Base-by-base conservation (phyloP, 2,888 invertebrate species). In the Leucozona laternaria region DNA sequence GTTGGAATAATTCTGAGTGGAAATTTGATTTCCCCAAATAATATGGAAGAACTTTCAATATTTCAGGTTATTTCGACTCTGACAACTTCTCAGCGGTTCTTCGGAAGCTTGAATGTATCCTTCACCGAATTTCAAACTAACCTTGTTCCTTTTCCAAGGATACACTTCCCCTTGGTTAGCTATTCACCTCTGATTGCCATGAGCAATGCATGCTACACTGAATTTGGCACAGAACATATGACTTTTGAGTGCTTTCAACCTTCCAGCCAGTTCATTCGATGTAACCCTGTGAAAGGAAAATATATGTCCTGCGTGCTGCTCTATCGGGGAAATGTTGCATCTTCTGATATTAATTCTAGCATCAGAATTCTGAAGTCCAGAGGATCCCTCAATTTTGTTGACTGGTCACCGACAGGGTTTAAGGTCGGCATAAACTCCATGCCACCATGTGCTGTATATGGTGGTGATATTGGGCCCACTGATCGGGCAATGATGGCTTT, bases 401-500 rank as follows among this genome's bases (percentile, higher is more conserved):
- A 95, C 81, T 96, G 96, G 96, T 95, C 95, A 90, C 96, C 96
- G 2, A 96, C 96, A 8, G 96, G 96, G 79, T 96, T 96, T 91
- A 96, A 96, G 93, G 94, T 96, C 81, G 96, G 96, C 17, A 93
- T 96, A 40, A 96, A 96, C 91, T 95, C 95, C 90, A 95, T 95
- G 91, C 95, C 96, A 17, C 96, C 97, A 1, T 94, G 95, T 4
- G 95, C 95, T 5, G 95, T 95, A 0, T 95, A 95, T 1, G 95
- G 95, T 0, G 96, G 96, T 22, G 60, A 60, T 90, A 91, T 96
- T 88, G 96, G 96, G 40, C 95, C 94, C 87, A 94, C 96, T 43
- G 94, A 95, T 86, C 94, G 96, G 88, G 96, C 97, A 34, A 96
- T 96, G 2, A 95, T 96, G 81, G 97, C 97, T 96, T 93, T 97